Evolutionary conservation across 2,113 vertebrate species (phyloP).

Genomic region (Pandion haliaetus): DNA sequence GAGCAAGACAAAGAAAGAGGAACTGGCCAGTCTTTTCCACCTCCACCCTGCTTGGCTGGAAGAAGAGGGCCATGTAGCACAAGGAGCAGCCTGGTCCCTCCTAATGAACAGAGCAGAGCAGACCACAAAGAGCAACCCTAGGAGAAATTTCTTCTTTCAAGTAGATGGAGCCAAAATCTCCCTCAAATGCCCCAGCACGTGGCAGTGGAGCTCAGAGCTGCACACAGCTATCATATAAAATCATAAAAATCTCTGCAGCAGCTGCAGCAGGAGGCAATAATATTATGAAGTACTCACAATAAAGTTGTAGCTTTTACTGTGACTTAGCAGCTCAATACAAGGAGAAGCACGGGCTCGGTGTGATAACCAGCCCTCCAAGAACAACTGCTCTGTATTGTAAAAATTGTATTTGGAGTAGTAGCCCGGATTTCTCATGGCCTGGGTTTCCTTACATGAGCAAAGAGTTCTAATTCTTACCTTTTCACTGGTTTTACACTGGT

Average conservation of each 20-base stretch:
- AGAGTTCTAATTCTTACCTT: not conserved
- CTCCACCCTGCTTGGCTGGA: not conserved
- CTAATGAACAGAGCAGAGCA: not conserved
- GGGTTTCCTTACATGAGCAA: not conserved
- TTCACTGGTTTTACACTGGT: not conserved
- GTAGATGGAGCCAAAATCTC: not conserved
- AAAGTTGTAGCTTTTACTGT: not conserved
- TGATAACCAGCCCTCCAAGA: not conserved
- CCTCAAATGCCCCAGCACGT: rapidly evolving
- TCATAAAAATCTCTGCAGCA: not conserved
- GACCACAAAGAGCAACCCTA: not conserved
- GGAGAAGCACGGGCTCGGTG: rapidly evolving
- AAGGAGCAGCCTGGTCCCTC: not conserved
- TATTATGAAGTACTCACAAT: not conserved
- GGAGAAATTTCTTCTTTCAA: not conserved
- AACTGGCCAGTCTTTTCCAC: not conserved
- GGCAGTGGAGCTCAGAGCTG: not conserved
- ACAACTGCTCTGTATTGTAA: not conserved
- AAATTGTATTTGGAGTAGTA: not conserved
- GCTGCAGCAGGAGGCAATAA: not conserved
- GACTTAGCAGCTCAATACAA: not conserved
- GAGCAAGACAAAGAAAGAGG: not conserved
- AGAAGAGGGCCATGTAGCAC: rapidly evolving
- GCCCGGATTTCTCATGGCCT: not conserved
- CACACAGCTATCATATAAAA: not conserved